Conservation (phyloP, 2,113 vertebrate species). For the Microtus montanus region DNA sequence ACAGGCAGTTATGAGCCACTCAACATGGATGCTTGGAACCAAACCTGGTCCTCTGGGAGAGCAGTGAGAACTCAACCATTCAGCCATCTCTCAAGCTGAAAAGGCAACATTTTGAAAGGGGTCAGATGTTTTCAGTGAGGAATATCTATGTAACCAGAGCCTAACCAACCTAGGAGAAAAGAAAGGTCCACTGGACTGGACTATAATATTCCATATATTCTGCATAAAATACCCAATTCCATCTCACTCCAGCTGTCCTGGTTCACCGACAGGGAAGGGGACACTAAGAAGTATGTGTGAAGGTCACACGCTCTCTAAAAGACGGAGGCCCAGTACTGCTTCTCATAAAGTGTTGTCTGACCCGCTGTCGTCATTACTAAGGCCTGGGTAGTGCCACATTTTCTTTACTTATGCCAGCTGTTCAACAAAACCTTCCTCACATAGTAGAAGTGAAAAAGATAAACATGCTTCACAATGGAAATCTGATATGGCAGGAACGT, state of each 20-base stretch:
- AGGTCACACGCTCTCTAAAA: background rate
- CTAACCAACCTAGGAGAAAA: background rate
- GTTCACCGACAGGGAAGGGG: background rate
- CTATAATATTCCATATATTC: background rate
- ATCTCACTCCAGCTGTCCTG: background rate
- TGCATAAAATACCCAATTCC: background rate
- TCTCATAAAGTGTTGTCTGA: background rate
- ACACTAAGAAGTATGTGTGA: background rate
- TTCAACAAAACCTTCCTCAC: background rate
- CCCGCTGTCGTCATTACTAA: background rate
- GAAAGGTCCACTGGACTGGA: background rate
- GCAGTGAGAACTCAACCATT: background rate
- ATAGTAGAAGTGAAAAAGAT: background rate
- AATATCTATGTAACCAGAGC: background rate
- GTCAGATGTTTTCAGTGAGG: background rate
- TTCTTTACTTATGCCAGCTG: background rate
- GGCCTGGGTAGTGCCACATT: background rate
- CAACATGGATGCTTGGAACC: background rate
- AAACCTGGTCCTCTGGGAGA: background rate
- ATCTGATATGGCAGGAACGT: background rate
- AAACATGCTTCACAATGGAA: background rate
- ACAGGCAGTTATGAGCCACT: background rate
- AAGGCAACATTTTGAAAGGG: background rate
- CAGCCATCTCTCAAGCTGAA: background rate
- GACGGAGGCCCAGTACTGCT: background rate